These are phyloP conservation scores for Hoplias malabaricus DNA, from an alignment of 2,113 vertebrate species.

Conservation along the genomic window DNA sequence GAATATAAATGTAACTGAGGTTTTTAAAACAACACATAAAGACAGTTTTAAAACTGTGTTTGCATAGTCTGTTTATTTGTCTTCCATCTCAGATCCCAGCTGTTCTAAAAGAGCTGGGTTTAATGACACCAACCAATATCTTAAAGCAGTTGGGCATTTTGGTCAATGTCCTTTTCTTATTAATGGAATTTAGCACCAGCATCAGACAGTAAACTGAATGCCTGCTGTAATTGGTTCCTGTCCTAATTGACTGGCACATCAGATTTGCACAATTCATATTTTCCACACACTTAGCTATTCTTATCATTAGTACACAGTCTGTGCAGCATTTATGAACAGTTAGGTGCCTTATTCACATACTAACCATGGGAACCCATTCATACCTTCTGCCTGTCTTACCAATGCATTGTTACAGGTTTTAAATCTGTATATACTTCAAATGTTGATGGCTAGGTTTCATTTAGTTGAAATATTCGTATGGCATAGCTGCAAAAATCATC, in stretches of 20 bases:
- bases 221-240: not conserved
- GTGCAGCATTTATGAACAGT: not conserved
- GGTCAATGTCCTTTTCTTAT: not conserved
- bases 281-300: not conserved
- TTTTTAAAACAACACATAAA: not conserved
- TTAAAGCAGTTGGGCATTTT: slow-evolving; percentile 16
- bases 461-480: not conserved
- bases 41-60: not conserved
- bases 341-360: not conserved
- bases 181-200: not conserved
- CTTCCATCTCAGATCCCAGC: not conserved
- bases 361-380: not conserved
- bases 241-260: not conserved
- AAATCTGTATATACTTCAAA: not conserved
- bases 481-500: too few relatives aligned
- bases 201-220: not conserved
- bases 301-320: not conserved
- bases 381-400: not conserved
- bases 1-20: not conserved
- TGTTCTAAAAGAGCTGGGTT: not conserved
- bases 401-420: not conserved
- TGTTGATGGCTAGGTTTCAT: too few relatives aligned
- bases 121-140: not conserved
- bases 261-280: not conserved
- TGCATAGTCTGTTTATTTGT: not conserved